A percentile compares a stretch with the other conserved stretches of the same genome.
Evolutionary conservation across 2,888 invertebrate species (phyloP).

Genomic region (Epistrophe grossulariae): DNA sequence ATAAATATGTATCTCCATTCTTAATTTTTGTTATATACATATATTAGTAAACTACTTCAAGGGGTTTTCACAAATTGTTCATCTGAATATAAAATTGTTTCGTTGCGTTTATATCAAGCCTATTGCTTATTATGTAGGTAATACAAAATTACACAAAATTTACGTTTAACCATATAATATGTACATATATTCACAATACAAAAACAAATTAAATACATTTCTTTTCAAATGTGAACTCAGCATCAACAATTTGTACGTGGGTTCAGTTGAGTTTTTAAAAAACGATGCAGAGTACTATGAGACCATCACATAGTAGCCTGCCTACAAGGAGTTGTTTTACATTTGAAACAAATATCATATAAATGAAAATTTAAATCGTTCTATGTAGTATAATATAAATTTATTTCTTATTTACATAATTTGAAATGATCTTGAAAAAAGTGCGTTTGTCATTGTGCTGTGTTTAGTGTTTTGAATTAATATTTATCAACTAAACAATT

Average conservation of each 20-base stretch:
- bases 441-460: slow-evolving; percentile 28
- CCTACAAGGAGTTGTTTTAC: background rate
- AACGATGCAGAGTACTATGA: background rate
- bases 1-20: slow-evolving; percentile 18
- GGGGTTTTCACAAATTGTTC: slow-evolving; percentile 9
- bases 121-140: background rate
- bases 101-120: background rate
- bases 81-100: slow-evolving; percentile 15
- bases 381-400: background rate
- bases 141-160: background rate
- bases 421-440: slow-evolving; percentile 12
- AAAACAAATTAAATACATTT: too few species aligned
- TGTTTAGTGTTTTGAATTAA: slow-evolving; percentile 27
- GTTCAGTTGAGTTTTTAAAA: background rate
- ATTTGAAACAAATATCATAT: too few species aligned
- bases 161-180: too few species aligned
- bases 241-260: too few species aligned
- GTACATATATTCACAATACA: too few species aligned
- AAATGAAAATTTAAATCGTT: background rate
- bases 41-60: slow-evolving; percentile 22
- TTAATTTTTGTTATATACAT: slow-evolving; percentile 6
- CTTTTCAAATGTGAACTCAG: background rate
- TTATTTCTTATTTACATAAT: slow-evolving; percentile 1
- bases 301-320: background rate
- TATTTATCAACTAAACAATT: slow-evolving; percentile 34